These are phyloP conservation scores for Vollenhovia emeryi DNA, from an alignment of 1,140 invertebrate genomes.

Conservation along the genomic window DNA sequence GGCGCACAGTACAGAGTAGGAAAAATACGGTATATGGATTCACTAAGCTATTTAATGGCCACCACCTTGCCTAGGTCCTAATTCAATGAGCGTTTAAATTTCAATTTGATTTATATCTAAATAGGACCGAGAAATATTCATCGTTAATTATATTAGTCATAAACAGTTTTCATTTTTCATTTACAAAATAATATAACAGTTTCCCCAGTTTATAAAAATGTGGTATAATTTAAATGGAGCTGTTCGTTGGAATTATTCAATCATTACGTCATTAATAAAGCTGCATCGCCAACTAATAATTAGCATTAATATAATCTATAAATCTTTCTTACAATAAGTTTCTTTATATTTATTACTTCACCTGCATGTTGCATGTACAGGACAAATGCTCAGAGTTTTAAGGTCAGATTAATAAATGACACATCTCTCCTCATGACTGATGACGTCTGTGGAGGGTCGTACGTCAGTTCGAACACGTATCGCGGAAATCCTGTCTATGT, in stretches of 20 bases:
- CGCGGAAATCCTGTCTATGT: constrained; percentile 62
- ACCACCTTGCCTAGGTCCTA: no score
- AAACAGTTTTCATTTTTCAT: neutral
- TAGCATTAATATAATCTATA: neutral
- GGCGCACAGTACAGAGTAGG: no score
- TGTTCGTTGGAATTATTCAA: neutral
- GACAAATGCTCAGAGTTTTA: constrained; percentile 69
- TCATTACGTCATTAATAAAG: neutral
- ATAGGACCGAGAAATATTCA: no score
- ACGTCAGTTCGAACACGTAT: constrained; percentile 52
- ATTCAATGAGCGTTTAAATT: no score
- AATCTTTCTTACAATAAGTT: neutral
- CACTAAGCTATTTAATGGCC: no score
- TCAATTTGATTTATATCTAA: no score
- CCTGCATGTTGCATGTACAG: constrained; percentile 19
- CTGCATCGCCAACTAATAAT: neutral
- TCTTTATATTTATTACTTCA: neutral
- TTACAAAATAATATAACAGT: neutral
- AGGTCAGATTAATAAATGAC: constrained; percentile 78
- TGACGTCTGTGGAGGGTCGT: constrained; percentile 49
- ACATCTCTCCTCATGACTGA: constrained; percentile 54
- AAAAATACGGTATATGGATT: no score
- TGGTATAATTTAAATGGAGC: neutral
- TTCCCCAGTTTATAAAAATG: neutral
- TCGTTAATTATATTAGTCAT: no score